Percentiles rank a stretch among this genome's conserved stretches.
Evolutionary conservation across 53 echinoderm and acorn worm species (phyloP).

Genomic region (Holothuria scabra): DNA sequence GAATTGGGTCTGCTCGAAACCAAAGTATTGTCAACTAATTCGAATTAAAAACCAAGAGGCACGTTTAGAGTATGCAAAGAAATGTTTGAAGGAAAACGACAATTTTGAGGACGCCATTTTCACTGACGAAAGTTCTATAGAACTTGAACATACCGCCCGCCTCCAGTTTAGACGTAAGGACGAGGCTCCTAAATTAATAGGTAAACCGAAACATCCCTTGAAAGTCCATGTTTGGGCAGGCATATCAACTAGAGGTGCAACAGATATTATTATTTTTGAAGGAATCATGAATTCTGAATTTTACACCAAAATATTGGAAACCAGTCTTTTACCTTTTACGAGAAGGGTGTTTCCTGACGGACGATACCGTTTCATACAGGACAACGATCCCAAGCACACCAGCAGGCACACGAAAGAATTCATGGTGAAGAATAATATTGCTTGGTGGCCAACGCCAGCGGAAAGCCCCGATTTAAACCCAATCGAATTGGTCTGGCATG

Average conservation of each 20-base stretch:
- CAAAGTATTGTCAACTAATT: constrained; percentile 10
- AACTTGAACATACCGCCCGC: too few relatives aligned
- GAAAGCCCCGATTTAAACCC: constrained; percentile 52
- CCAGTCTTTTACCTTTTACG: constrained; percentile 20
- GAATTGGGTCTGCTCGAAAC: not conserved
- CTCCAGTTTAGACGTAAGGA: constrained; percentile 8
- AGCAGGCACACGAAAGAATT: constrained; percentile 7
- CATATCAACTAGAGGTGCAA: constrained; percentile 47
- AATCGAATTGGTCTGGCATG: constrained; percentile 49
- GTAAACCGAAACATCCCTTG: constrained; percentile 35
- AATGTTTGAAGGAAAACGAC: not conserved
- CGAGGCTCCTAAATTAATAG: not conserved
- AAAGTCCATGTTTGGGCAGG: constrained; percentile 55
- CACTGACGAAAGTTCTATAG: too few relatives aligned
- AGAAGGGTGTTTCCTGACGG: constrained; percentile 26
- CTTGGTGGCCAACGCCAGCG: constrained; percentile 41
- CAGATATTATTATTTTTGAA: constrained; percentile 22
- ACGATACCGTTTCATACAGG: constrained; percentile 20
- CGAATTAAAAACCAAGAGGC: not conserved
- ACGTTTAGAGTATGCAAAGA: constrained; percentile 4
- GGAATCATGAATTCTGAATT: constrained; percentile 39
- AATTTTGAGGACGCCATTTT: too few relatives aligned
- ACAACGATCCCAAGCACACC: constrained; percentile 46
- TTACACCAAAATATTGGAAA: constrained; percentile 25
- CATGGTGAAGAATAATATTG: constrained; percentile 31